Conservation (phyloP, 2,888 invertebrate genomes). For the Yponomeuta sedellus region DNA sequence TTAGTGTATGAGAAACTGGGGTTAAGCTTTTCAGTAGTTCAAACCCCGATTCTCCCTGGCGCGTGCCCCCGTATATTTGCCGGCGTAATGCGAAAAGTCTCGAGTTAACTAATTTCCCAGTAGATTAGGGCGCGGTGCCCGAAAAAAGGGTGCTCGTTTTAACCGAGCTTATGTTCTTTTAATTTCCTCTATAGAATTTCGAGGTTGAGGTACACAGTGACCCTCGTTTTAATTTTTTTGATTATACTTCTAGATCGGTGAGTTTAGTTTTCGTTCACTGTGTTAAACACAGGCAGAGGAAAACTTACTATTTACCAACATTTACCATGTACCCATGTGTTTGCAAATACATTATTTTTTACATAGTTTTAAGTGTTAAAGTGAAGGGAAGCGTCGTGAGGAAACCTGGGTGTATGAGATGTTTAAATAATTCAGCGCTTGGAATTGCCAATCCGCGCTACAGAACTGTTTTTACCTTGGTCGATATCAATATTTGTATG, state of each 20-base stretch:
- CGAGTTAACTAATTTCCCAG: not conserved
- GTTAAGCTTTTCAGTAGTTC: not conserved
- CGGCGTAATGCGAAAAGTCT: not conserved
- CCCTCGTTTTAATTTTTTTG: not conserved
- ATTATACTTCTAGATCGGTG: not conserved
- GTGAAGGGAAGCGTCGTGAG: no score
- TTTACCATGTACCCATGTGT: no score
- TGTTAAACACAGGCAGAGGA: no score
- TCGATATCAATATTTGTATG: no score
- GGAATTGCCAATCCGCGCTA: no score
- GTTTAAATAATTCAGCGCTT: no score
- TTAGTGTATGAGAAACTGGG: not conserved
- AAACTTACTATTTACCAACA: no score
- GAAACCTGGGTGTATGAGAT: no score
- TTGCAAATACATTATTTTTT: no score
- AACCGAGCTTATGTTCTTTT: not conserved
- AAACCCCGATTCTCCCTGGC: not conserved
- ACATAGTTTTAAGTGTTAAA: no score
- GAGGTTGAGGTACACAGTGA: not conserved
- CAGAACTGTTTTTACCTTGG: no score
- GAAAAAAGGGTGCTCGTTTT: not conserved
- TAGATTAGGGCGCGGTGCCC: not conserved
- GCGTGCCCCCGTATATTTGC: not conserved
- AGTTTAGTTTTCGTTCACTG: no score
- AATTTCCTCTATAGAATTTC: not conserved